Conservation (phyloP, 1,140 invertebrate genomes). For the Sinonovacula constricta region DNA sequence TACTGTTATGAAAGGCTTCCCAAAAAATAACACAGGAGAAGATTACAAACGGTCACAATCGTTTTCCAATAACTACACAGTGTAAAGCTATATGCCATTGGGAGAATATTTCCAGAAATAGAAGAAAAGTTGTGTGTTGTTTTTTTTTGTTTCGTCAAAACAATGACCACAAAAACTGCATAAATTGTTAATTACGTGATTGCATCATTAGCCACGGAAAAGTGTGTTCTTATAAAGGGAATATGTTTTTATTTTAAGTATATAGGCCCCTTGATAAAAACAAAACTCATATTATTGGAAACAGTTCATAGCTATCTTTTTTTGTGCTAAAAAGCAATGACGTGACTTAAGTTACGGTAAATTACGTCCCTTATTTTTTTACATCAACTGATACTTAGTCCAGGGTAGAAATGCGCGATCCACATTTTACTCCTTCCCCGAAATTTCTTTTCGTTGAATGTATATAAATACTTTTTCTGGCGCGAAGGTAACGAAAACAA, state of each 20-base stretch:
- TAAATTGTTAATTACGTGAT: conserved; percentile 13
- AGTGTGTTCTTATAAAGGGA: neutral
- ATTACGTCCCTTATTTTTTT: too few species aligned
- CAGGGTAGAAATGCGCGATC: too few species aligned
- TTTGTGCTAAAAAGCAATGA: conserved; percentile 16
- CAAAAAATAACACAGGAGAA: neutral
- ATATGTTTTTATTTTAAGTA: neutral
- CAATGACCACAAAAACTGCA: neutral
- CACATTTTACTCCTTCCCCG: neutral
- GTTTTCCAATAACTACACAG: too few species aligned
- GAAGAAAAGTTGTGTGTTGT: neutral
- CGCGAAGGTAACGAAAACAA: neutral
- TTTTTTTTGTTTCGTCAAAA: neutral
- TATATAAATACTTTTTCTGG: neutral
- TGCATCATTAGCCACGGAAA: neutral
- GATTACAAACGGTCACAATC: neutral
- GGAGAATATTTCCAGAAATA: neutral
- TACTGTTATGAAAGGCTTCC: neutral
- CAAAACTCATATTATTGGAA: neutral
- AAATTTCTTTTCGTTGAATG: neutral
- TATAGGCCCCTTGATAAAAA: neutral
- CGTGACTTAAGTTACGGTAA: too few species aligned
- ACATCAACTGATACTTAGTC: too few species aligned
- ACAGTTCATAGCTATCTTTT: neutral
- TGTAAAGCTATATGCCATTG: too few species aligned